Conservation (phyloP, 1,140 invertebrate species). For the Polyergus mexicanus region DNA sequence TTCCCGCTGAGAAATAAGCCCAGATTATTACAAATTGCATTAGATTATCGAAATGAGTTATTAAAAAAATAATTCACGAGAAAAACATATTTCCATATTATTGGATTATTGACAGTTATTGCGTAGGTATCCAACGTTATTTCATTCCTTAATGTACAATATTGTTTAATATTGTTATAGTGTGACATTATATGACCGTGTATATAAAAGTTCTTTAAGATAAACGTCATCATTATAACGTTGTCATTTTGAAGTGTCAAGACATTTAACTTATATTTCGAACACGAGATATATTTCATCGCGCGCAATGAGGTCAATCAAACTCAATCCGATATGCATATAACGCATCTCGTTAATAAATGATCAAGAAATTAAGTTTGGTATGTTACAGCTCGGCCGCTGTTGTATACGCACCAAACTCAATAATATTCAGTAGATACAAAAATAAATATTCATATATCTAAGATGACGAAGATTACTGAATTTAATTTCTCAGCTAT, state of each 20-base stretch:
- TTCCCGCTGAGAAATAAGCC: not conserved
- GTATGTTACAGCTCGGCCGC: not conserved
- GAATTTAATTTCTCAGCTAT: not conserved
- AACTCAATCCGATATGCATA: slow-evolving; percentile 35
- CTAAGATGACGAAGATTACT: slow-evolving; percentile 49
- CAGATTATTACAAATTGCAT: not conserved
- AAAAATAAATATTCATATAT: slow-evolving; percentile 43
- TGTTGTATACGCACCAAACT: too few relatives aligned
- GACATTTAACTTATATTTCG: slow-evolving; percentile 29
- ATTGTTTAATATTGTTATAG: not conserved
- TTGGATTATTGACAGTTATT: not conserved
- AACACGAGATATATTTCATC: not conserved
- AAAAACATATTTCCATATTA: not conserved
- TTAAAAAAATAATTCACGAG: not conserved
- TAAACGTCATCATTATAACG: not conserved
- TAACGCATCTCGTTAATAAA: slow-evolving; percentile 62
- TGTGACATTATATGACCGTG: not conserved
- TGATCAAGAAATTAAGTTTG: slow-evolving; percentile 65
- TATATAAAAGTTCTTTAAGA: not conserved
- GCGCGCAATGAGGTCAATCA: slow-evolving; percentile 57
- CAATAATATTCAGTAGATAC: slow-evolving; percentile 8
- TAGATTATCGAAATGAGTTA: not conserved
- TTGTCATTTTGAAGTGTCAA: slow-evolving; percentile 18
- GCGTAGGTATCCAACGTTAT: not conserved
- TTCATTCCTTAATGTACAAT: not conserved